Percentiles rank a stretch among this genome's conserved stretches.
These are phyloP conservation scores for Hypothenemus hampei DNA, from an alignment of 1,140 invertebrate genomes.

Conservation along the genomic window DNA sequence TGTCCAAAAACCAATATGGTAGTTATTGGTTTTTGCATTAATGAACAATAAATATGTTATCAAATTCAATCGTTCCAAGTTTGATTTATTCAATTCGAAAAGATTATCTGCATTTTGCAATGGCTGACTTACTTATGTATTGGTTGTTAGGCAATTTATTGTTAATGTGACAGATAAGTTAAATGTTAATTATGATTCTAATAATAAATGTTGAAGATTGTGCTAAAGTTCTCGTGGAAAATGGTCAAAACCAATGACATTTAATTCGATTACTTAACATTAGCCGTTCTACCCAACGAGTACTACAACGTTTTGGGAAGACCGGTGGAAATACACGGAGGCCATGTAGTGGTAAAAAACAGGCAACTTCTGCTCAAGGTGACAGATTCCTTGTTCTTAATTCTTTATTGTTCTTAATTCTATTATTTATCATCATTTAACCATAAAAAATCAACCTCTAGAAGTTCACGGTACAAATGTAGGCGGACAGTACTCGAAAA, in stretches of 20 bases:
- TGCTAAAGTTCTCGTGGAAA: neutral
- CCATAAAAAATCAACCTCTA: no score
- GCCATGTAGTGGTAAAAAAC: neutral
- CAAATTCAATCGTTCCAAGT: no score
- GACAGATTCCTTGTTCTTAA: neutral
- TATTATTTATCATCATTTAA: no score
- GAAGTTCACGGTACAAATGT: no score
- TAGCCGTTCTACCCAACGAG: neutral
- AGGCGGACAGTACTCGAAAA: no score
- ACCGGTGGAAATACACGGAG: neutral
- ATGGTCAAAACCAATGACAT: neutral
- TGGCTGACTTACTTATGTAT: neutral
- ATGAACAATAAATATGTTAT: no score
- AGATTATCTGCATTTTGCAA: no score
- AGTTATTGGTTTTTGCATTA: no score
- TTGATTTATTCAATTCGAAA: no score
- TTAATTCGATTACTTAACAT: neutral
- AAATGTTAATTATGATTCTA: neutral
- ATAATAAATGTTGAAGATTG: neutral
- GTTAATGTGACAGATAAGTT: neutral
- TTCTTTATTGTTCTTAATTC: no score
- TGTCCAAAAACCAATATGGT: no score
- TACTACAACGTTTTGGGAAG: neutral
- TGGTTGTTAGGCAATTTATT: neutral
- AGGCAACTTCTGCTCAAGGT: neutral